Evolutionary conservation across 2,113 vertebrate species (phyloP).

Genomic region (Callithrix jacchus): DNA sequence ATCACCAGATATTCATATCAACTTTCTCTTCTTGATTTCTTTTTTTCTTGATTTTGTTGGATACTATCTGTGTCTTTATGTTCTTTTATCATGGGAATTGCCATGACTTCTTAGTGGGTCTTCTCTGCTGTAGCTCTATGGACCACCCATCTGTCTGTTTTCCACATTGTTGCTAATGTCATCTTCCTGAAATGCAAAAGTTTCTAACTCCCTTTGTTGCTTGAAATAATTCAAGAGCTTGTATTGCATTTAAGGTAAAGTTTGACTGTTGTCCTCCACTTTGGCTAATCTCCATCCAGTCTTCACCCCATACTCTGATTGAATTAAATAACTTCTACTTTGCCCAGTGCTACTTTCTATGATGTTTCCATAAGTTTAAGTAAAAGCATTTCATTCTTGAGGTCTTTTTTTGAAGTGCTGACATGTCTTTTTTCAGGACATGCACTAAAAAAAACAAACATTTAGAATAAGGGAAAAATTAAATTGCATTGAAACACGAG

Average conservation of each 20-base stretch:
- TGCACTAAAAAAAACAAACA: constrained; percentile 52
- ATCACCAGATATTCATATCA: neutral
- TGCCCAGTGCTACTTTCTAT: neutral
- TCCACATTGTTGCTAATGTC: neutral
- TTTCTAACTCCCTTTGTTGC: neutral
- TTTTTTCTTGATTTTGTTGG: neutral
- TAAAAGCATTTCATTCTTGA: constrained; percentile 50
- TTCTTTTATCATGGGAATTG: neutral
- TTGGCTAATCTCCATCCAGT: neutral
- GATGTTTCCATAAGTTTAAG: constrained; percentile 43
- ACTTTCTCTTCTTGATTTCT: neutral
- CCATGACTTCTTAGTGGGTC: neutral
- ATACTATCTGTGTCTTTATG: neutral
- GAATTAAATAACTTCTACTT: neutral
- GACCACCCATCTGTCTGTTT: neutral
- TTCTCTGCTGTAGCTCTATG: neutral
- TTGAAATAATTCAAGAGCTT: neutral
- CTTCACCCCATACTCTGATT: neutral
- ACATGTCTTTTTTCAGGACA: constrained; percentile 51
- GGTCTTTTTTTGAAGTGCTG: constrained; percentile 45
- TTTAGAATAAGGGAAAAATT: constrained; percentile 70
- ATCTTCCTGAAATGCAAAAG: neutral
- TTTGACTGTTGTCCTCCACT: neutral
- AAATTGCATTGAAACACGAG: accelerated
- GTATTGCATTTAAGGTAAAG: neutral